These are phyloP conservation scores for Cinara cedri DNA, from an alignment of 2,888 invertebrate genomes.

Conservation along the genomic window DNA sequence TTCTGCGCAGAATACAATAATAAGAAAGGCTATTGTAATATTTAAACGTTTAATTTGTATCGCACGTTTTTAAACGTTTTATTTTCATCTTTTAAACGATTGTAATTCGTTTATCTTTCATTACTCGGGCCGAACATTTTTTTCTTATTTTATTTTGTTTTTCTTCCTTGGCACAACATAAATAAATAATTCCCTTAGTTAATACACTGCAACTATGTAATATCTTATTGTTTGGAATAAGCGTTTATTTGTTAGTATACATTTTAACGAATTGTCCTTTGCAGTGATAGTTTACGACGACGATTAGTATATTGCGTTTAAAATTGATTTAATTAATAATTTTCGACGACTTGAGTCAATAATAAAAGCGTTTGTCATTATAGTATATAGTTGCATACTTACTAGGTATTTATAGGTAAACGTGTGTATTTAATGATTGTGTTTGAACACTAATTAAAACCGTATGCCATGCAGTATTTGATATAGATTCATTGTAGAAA, in stretches of 20 bases:
- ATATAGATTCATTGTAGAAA: slow-evolving; percentile 19
- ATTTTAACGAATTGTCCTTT: not conserved
- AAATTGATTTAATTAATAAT: slow-evolving; percentile 18
- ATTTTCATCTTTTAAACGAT: no score
- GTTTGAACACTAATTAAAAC: slow-evolving; percentile 11
- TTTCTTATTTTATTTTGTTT: no score
- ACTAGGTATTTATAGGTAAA: no score
- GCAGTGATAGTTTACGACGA: not conserved
- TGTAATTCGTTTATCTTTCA: no score
- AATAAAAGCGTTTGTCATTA: not conserved
- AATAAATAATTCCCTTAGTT: not conserved
- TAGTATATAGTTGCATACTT: no score
- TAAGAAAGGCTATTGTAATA: no score
- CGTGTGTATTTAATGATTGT: not conserved
- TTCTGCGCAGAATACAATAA: no score
- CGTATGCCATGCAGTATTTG: not conserved
- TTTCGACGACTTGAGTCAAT: not conserved
- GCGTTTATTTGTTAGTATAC: not conserved
- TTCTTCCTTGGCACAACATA: not conserved
- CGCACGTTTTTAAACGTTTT: no score
- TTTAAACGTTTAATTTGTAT: no score
- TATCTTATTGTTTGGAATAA: slow-evolving; percentile 5
- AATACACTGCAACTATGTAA: not conserved
- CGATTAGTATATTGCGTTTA: not conserved
- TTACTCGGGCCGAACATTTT: no score